These are phyloP conservation scores for Fabriciana adippe DNA, from an alignment of 2,888 invertebrate genomes.

Conservation along the genomic window DNA sequence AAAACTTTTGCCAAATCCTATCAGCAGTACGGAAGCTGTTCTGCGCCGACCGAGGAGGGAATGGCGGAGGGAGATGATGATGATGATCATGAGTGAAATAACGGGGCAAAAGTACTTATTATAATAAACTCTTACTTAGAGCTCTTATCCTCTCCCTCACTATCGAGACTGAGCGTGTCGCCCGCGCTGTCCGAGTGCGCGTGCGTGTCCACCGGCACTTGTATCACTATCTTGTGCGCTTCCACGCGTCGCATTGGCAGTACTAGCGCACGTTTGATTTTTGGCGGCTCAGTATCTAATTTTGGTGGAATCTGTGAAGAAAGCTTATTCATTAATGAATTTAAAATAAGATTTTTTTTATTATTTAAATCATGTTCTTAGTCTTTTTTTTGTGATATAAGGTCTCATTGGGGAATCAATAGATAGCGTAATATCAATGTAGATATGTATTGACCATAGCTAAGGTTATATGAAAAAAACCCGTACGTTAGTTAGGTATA, in stretches of 20 bases:
- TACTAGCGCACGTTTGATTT: conserved; percentile 69
- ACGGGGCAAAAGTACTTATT: no score
- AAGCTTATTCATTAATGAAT: background rate
- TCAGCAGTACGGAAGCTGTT: no score
- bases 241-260: conserved; percentile 72
- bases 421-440: no score
- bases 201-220: conserved; percentile 54
- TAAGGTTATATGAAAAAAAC: no score
- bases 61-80: no score
- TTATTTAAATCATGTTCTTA: background rate
- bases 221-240: conserved; percentile 69
- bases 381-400: no score
- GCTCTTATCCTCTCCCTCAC: conserved; percentile 57
- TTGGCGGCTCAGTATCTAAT: conserved; percentile 57
- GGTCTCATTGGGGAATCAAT: no score
- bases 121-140: conserved; percentile 51
- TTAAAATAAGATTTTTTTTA: background rate
- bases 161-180: conserved; percentile 60
- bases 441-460: no score
- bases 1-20: no score
- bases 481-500: background rate
- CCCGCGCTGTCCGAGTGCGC: conserved; percentile 44
- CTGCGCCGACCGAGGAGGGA: no score
- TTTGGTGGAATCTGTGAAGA: conserved; percentile 71
- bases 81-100: no score